Percentiles rank a stretch among this genome's conserved stretches.
Evolutionary conservation across 2,113 vertebrate species (phyloP).

Genomic region (Emydura subglobosa): DNA sequence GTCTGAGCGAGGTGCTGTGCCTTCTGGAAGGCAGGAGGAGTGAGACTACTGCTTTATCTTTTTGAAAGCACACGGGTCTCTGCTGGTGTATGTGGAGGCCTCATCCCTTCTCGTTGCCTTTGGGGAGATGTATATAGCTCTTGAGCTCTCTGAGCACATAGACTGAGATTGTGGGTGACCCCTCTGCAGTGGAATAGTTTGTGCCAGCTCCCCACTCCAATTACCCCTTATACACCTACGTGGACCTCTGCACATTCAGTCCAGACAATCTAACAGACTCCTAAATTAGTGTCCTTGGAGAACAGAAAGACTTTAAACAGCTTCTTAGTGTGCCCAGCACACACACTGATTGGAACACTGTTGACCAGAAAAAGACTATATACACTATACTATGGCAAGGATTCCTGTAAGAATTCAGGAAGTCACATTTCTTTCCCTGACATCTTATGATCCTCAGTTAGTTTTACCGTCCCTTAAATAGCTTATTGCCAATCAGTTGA

Average conservation of each 20-base stretch:
- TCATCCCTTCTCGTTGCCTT: not conserved
- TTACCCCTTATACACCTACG: accelerated
- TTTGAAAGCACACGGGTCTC: not conserved
- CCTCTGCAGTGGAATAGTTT: not conserved
- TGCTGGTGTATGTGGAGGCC: not conserved
- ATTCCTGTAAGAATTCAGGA: not conserved
- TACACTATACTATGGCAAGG: not conserved
- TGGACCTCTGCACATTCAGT: not conserved
- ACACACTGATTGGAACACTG: not conserved
- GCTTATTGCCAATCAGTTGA: constrained; percentile 12
- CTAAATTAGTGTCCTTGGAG: too few species aligned
- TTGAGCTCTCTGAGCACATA: too few species aligned
- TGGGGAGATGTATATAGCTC: not conserved
- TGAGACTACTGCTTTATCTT: not conserved
- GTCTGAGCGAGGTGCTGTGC: too few species aligned
- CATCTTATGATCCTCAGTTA: constrained; percentile 43
- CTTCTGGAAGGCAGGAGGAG: not conserved
- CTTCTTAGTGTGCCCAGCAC: not conserved
- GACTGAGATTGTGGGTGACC: too few species aligned
- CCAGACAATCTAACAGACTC: not conserved
- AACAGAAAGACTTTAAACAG: not conserved
- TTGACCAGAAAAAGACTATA: not conserved
- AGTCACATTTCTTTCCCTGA: constrained; percentile 31
- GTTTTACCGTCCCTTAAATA: constrained; percentile 42
- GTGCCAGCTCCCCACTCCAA: not conserved